Evolutionary conservation across 2,888 invertebrate species (phyloP), one percentile per base, ranked within the genome.

Genomic region (Pachliopta kotzebuea): DNA sequence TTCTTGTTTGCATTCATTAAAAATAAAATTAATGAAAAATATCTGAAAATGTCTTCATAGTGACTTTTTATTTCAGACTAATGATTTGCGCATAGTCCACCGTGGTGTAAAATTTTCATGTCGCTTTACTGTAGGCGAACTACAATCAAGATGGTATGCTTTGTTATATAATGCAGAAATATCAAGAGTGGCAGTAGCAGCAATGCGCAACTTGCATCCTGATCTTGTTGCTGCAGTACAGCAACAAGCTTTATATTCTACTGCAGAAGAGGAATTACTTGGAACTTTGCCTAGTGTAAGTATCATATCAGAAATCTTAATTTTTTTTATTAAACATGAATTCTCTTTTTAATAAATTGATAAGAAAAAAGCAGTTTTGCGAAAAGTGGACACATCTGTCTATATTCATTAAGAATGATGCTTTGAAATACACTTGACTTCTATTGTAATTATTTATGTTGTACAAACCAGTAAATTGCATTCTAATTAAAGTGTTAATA

Each of bases 141-240:
- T 99, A 61, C 98, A 98, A 78, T 97, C 98, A 63, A 94, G 99
- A 59, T 99, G 99, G 99, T 98, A 98, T 84, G 96, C 98, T 0
- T 85, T 99, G 63, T 92, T 99, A 24, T 99, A 99, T 83, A 98
- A 99, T 86, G 96, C 97, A n/a, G 95, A 97, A 56, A 95, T 99
- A 57, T 98, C 98, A 4, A 93, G 98, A 69, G 95, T 98, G 50
- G 98, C 98, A 4, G 95, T 98, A 1, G 95, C 96, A 56, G 98
- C 98, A 0, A 98, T 99, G 96, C 93, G 97, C 50, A 98, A 98
- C 88, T 92, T 99, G 60, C 98, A 98, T 85, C 98, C 98, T 0
- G 98, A 98, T 80, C 92, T 97, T 67, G 95, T 98, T 24, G 95
- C 96, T 11, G 94, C 95, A 56, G 95, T 98, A 1, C 97, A 98